Evolutionary conservation across 2,797 vertebrate genomes (phyloP), one percentile per base, ranked within the genome.

Genomic region (Pristis pectinata): DNA sequence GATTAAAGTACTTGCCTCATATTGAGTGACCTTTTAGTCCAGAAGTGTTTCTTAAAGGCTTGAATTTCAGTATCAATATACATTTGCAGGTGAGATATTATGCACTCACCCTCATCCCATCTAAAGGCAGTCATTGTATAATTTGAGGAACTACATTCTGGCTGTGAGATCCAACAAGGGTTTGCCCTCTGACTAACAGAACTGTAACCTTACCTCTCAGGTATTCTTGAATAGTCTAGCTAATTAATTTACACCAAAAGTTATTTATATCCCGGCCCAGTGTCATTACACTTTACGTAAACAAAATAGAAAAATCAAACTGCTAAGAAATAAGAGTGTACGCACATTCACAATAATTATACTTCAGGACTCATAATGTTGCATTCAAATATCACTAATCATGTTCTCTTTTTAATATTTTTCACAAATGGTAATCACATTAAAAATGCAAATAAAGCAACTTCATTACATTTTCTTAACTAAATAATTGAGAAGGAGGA

Each of bases 281-380:
- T 94, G 67, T 74, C 67, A 91, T 91, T 37, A 91, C 59, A 61
- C 87, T 87, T 59, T 61, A 61, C n/a, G 61, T 91, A 64, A 67
- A 91, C 70, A 93, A 93, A 93, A 49, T 37, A 49, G 67, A 93
- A 72, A 70, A 30, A 70, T 11, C 17, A 93, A 93, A 30, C 56
- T 89, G 64, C 91, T 30, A 70, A 30, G 41, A 44, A 79, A 80
- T n/a, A 80, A 5, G 34, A 11, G 13, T 67, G 7, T 34, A 89
- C 15, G 2, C n/a, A 93, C 59, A 44, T 93, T 72, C 91, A 93
- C 72, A 41, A 93, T 41, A 76, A 76, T 56, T 19, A 27, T 94
- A 53, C 92, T 53, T 74, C 67, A 94, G 92, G 67, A 74, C 4
- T 76, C 92, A 94, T 30, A 94, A 94, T 76, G 76, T 94, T 53